phyloP scores from a whole-genome alignment of 2,113 vertebrate genomes.

The Dipodomys stephensi region DNA sequence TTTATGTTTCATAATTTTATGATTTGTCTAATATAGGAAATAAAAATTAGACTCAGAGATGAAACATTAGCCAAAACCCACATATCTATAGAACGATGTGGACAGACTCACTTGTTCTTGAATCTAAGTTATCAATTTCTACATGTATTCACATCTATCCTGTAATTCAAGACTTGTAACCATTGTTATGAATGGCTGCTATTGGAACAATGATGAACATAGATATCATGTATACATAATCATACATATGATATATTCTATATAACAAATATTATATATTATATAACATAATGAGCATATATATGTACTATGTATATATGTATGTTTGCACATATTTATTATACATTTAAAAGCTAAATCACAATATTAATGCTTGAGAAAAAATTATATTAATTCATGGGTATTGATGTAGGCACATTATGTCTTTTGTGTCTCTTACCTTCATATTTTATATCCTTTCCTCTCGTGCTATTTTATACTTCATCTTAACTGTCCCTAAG shows the following conservation, averaged over 20 bases:
- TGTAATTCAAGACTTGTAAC: neutral
- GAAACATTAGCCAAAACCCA: neutral
- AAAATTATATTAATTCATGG: neutral
- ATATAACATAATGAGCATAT: neutral
- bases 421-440: neutral
- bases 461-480: conserved; percentile 26
- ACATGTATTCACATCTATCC: neutral
- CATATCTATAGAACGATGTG: neutral
- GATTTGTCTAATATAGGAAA: neutral
- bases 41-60: neutral
- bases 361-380: neutral
- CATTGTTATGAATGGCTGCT: neutral
- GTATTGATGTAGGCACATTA: neutral
- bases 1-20: neutral
- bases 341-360: neutral
- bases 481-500: conserved; percentile 32
- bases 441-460: neutral
- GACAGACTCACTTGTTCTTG: neutral
- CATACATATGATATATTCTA: neutral
- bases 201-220: neutral
- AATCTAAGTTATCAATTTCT: neutral
- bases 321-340: neutral
- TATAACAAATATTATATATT: neutral
- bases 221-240: neutral
- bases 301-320: neutral